Base-by-base conservation (phyloP, 2,797 vertebrate genomes). In the Schizopygopsis pylzovi region DNA sequence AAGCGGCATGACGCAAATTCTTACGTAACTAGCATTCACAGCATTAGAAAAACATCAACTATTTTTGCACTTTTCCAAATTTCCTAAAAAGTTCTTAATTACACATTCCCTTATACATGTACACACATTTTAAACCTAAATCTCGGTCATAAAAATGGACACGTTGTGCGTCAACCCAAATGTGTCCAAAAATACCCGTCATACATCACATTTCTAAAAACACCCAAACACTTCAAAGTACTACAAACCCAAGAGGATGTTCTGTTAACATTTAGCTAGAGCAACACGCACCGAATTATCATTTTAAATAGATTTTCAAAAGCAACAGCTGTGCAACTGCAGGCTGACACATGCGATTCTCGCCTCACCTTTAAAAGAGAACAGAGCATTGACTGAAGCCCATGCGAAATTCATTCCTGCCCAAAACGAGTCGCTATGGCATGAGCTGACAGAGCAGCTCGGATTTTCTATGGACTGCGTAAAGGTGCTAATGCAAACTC, bases 341-440 rank as follows among this genome's bases (percentile, higher is more conserved):
- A 84, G 39, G n/a, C 63, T 59, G 83, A 71, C 83, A 71, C 47
- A 43, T 11, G 20, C 37, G n/a, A 70, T 39, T 84, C 45, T 61
- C 47, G 10, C 61, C 56, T 47, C 54, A 37, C 52, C 28, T 68
- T 45, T 67, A 43, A 54, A 67, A 52, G 37, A 84, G 59, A 70
- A 79, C 61, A 37, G 20, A 61, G 41, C 52, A 18, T 59, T 59
- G 49, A 72, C n/a, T 16, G 49, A 49, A 85, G 25, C 22, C 20
- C 52, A 45, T 72, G 20, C 54, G 63, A 72, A 85, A 80, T 72
- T 61, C 49, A 79, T 85, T 37, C 54, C 39, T 33, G 52, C 37
- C n/a, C 63, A 70, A 71, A 78, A 68, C 45, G 11, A 65, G 59
- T 83, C 73, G 70, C 33, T 43, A 79, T 72, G 28, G 61, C 82